Evolutionary conservation across 2,888 invertebrate species (phyloP).

Genomic region (Himalopsyche japonica): DNA sequence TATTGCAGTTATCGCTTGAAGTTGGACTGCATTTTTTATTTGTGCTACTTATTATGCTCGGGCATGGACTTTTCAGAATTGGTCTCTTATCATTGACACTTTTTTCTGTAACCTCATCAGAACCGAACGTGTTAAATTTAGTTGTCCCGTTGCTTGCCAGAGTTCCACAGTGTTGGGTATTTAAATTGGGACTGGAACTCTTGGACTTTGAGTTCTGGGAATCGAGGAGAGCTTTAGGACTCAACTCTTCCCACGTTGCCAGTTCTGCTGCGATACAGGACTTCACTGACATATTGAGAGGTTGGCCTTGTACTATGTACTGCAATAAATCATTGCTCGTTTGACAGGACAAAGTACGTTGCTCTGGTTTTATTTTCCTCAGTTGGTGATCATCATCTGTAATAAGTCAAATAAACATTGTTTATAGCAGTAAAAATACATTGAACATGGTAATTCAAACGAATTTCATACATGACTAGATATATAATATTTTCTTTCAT

Average conservation of each 20-base stretch:
- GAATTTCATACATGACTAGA: too few species aligned
- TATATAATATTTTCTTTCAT: too few species aligned
- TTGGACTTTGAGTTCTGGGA: constrained; percentile 15
- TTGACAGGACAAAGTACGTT: constrained; percentile 51
- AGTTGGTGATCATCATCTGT: constrained; percentile 10
- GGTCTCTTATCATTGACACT: neutral
- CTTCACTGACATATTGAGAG: constrained; percentile 10
- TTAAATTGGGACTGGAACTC: neutral
- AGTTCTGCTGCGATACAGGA: constrained; percentile 1
- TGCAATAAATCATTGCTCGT: constrained; percentile 50
- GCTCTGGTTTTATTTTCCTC: constrained; percentile 42
- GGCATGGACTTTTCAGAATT: constrained; percentile 19
- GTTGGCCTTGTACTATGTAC: constrained; percentile 45
- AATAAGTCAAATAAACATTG: neutral
- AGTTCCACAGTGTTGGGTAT: neutral
- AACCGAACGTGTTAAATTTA: neutral
- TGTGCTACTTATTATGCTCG: constrained; percentile 10
- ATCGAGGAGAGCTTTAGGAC: constrained; percentile 41
- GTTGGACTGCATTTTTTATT: neutral
- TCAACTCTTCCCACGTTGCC: constrained; percentile 42
- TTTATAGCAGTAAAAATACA: neutral
- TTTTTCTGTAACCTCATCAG: neutral
- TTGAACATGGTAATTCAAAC: too few species aligned
- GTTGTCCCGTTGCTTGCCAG: neutral
- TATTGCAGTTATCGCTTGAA: neutral